Conservation (phyloP, 1,140 invertebrate species). For the Drosophila simulans region DNA sequence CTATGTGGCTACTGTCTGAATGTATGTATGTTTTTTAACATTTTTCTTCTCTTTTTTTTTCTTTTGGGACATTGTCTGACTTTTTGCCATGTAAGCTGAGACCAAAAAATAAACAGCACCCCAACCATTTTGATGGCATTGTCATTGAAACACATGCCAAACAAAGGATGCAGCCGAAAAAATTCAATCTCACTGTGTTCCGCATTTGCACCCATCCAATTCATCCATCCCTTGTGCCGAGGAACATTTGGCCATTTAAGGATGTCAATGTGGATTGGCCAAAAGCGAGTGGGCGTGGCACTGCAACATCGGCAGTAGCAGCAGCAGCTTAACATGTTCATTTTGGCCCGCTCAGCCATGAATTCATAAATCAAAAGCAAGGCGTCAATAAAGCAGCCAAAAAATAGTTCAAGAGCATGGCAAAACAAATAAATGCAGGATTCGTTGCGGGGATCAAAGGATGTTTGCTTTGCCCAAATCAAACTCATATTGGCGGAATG, state of each 20-base stretch:
- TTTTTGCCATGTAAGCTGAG: slow-evolving; percentile 62
- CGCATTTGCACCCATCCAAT: slow-evolving; percentile 19
- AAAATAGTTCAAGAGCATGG: slow-evolving; percentile 38
- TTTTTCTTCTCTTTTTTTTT: slow-evolving; percentile 26
- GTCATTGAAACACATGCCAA: slow-evolving; percentile 63
- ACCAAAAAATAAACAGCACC: slow-evolving; percentile 22
- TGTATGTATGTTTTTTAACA: slow-evolving; percentile 2
- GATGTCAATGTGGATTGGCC: slow-evolving; percentile 24
- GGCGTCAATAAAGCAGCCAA: slow-evolving; percentile 22
- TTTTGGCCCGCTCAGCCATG: slow-evolving; percentile 38
- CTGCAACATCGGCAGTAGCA: background rate
- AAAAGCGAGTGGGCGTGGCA: slow-evolving; percentile 7
- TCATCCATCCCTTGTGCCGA: background rate
- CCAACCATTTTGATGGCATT: slow-evolving; percentile 9
- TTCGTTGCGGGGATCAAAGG: slow-evolving; percentile 30
- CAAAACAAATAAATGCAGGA: slow-evolving; percentile 8
- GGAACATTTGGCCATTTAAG: slow-evolving; percentile 72
- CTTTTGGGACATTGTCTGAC: slow-evolving; percentile 42
- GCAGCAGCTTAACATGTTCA: slow-evolving; percentile 73
- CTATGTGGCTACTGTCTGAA: slow-evolving; percentile 54
- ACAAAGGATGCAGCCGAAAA: slow-evolving; percentile 44
- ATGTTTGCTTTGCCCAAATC: slow-evolving; percentile 25
- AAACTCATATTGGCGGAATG: slow-evolving; percentile 27
- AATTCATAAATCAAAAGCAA: slow-evolving; percentile 66
- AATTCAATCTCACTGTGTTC: slow-evolving; percentile 72